Evolutionary conservation across 1,140 invertebrate species (phyloP).

Genomic region (Drosophila bocqueti): DNA sequence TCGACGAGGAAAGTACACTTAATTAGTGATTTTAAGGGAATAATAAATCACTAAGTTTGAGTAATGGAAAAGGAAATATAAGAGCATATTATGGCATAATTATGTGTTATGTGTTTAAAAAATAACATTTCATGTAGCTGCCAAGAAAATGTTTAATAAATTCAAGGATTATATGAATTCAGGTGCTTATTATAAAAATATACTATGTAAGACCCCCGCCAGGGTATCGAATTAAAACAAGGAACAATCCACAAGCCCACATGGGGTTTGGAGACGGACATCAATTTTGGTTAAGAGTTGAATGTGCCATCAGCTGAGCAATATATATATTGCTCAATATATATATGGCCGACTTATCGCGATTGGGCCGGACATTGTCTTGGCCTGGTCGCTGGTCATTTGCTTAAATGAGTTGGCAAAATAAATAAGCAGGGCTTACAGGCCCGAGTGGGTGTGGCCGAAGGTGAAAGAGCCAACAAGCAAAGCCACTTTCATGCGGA

Average conservation of each 20-base stretch:
- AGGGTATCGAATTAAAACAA: constrained; percentile 37
- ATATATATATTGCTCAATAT: background rate
- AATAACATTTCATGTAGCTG: background rate
- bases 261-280: constrained; percentile 27
- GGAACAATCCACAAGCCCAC: constrained; percentile 21
- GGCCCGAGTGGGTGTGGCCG: constrained; percentile 60
- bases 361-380: constrained; percentile 59
- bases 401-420: constrained; percentile 79
- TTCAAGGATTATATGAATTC: no score
- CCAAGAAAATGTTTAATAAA: background rate
- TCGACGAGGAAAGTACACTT: constrained; percentile 21
- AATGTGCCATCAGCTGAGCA: constrained; percentile 60
- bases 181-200: background rate
- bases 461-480: constrained; percentile 39
- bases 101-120: background rate
- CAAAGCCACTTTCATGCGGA: constrained; percentile 64
- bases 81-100: background rate
- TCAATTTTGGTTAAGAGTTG: constrained; percentile 75
- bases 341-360: constrained; percentile 56
- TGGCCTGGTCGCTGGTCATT: constrained; percentile 76
- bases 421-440: constrained; percentile 57
- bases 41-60: background rate
- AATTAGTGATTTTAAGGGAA: background rate
- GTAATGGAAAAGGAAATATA: background rate
- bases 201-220: background rate